Conservation (phyloP, 2,888 invertebrate genomes). For the Pyrgus malvae region DNA sequence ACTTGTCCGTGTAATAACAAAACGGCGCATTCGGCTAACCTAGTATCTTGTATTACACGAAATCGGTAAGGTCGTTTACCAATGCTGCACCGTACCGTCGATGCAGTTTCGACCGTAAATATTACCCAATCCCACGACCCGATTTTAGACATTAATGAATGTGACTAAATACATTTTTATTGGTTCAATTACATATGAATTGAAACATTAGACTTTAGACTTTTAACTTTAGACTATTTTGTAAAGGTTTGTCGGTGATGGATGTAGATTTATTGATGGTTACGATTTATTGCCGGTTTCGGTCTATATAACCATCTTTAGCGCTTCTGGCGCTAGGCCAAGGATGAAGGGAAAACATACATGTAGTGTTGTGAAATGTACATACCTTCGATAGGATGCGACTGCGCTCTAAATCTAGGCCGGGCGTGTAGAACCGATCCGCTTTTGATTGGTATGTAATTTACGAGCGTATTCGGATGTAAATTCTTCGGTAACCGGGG, state of each 20-base stretch:
- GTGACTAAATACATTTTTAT: too few species aligned
- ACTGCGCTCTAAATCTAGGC: conserved; percentile 54
- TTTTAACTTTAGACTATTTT: too few species aligned
- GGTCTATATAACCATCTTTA: conserved; percentile 16
- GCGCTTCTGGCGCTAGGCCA: conserved; percentile 35
- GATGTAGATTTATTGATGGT: neutral
- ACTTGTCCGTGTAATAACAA: conserved; percentile 38
- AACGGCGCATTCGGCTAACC: conserved; percentile 35
- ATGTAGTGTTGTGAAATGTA: conserved; percentile 43
- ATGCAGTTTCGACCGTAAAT: conserved; percentile 10
- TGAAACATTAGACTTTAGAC: too few species aligned
- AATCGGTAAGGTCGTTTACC: conserved; percentile 28
- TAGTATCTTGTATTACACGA: conserved; percentile 30
- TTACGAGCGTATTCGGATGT: conserved; percentile 15
- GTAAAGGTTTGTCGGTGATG: neutral
- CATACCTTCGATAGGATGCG: conserved; percentile 44
- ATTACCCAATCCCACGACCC: conserved; percentile 4
- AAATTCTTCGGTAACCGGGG: neutral
- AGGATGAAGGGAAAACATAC: conserved; percentile 32
- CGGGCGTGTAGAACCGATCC: conserved; percentile 44
- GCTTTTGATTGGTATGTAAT: conserved; percentile 31
- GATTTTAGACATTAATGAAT: conserved; percentile 1
- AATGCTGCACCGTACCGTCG: neutral
- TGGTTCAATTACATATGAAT: too few species aligned
- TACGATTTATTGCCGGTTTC: neutral